Percentiles rank a stretch among this genome's conserved stretches.
Conservation (phyloP, 1,140 invertebrate species). For the Ips nitidus region DNA sequence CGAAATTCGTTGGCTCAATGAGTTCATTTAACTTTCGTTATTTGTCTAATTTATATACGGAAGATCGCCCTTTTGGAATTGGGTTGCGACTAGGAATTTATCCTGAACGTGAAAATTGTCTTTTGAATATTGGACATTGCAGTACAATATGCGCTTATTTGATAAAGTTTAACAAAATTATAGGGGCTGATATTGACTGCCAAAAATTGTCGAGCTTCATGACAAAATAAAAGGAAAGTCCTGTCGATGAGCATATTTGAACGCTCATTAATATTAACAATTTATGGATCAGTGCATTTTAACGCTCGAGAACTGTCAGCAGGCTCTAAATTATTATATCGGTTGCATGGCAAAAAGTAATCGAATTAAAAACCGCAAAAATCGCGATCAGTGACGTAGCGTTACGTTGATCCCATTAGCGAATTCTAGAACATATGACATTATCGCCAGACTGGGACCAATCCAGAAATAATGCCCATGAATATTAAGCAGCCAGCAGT, state of each 20-base stretch:
- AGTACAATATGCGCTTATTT: too few species aligned
- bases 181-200: too few species aligned
- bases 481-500: constrained; percentile 37
- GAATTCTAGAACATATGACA: constrained; percentile 31
- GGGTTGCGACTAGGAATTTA: neutral
- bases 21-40: constrained; percentile 28
- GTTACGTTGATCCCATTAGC: constrained; percentile 32
- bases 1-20: constrained; percentile 22
- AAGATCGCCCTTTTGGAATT: constrained; percentile 3
- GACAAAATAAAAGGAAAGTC: constrained; percentile 2
- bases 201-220: neutral
- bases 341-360: neutral
- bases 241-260: neutral
- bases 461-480: constrained; percentile 37
- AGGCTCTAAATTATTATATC: neutral
- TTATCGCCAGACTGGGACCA: constrained; percentile 23
- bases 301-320: too few species aligned
- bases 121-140: too few species aligned
- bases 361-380: constrained; percentile 30
- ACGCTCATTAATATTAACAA: neutral
- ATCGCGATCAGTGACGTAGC: neutral
- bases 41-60: constrained; percentile 12
- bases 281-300: neutral
- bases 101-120: too few species aligned
- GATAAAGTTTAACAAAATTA: too few species aligned